A percentile compares a stretch with the other conserved stretches of the same genome.
Conservation (phyloP, 1,140 invertebrate species). For the Rhynchophorus ferrugineus region DNA sequence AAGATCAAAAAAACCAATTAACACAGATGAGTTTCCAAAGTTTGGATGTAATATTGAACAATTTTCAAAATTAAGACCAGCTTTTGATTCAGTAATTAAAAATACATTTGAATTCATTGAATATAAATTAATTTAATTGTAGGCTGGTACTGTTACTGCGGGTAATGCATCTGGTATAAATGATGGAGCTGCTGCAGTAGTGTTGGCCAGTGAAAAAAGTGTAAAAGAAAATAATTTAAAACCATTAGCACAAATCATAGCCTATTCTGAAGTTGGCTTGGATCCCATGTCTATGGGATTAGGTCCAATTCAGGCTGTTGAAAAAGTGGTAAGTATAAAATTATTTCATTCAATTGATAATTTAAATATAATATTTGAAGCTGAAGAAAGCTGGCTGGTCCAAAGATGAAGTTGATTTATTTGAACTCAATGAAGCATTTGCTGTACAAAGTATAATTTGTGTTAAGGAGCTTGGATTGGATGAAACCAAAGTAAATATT, state of each 20-base stretch:
- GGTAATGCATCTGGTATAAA: slow-evolving; percentile 79
- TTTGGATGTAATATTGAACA: slow-evolving; percentile 50
- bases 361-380: slow-evolving; percentile 47
- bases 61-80: slow-evolving; percentile 55
- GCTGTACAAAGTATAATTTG: slow-evolving; percentile 67
- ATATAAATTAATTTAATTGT: slow-evolving; percentile 2
- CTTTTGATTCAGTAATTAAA: slow-evolving; percentile 43
- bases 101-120: slow-evolving; percentile 2
- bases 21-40: slow-evolving; percentile 64
- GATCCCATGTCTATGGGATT: slow-evolving; percentile 71
- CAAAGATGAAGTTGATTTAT: slow-evolving; percentile 77
- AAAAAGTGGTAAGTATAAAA: slow-evolving; percentile 48
- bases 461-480: slow-evolving; percentile 55
- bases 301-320: slow-evolving; percentile 63
- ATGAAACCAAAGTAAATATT: slow-evolving; percentile 69
- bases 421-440: slow-evolving; percentile 86
- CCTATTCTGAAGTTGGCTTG: slow-evolving; percentile 58
- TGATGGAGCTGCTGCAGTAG: slow-evolving; percentile 77
- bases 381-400: slow-evolving; percentile 70
- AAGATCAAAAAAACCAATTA: slow-evolving; percentile 47
- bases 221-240: slow-evolving; percentile 42
- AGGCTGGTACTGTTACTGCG: slow-evolving; percentile 64
- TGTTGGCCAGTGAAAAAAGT: slow-evolving; percentile 56
- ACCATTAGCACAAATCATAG: slow-evolving; percentile 59
- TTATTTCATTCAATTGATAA: too few species aligned